Evolutionary conservation across 1,140 invertebrate genomes (phyloP).

Genomic region (Pogonus chalceus): DNA sequence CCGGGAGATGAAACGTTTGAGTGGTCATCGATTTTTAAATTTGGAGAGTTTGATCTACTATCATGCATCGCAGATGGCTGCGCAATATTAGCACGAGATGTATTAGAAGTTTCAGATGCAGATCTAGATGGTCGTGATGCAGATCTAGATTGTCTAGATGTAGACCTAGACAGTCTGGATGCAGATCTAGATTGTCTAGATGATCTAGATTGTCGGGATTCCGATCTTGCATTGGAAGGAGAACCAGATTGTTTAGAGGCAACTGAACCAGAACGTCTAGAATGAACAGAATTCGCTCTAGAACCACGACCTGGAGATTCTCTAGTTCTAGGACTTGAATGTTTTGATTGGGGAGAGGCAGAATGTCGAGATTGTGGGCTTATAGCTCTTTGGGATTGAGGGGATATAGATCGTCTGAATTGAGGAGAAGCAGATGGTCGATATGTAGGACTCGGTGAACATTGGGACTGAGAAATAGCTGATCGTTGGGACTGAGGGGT

Average conservation of each 20-base stretch:
- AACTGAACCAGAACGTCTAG: slow-evolving; percentile 27
- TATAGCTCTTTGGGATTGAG: slow-evolving; percentile 30
- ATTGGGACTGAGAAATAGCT: slow-evolving; percentile 28
- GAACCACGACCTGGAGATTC: slow-evolving; percentile 30
- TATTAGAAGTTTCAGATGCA: slow-evolving; percentile 20
- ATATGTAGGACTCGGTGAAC: slow-evolving; percentile 27
- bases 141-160: slow-evolving; percentile 11
- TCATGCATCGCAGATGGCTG: too few relatives aligned
- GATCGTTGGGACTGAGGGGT: slow-evolving; percentile 24
- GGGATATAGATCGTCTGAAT: slow-evolving; percentile 29
- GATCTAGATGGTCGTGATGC: slow-evolving; percentile 19
- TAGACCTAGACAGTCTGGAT: slow-evolving; percentile 22
- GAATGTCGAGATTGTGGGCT: slow-evolving; percentile 23
- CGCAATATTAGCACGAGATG: slow-evolving; percentile 14
- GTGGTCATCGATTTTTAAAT: slow-evolving; percentile 45
- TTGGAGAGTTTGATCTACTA: slow-evolving; percentile 45
- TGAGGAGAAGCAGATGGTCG: slow-evolving; percentile 28
- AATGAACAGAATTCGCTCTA: slow-evolving; percentile 27
- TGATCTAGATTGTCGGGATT: slow-evolving; percentile 21
- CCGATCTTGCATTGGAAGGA: slow-evolving; percentile 16
- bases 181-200: slow-evolving; percentile 20
- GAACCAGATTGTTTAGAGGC: slow-evolving; percentile 18
- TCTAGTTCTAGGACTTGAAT: slow-evolving; percentile 25
- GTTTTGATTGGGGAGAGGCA: slow-evolving; percentile 23
- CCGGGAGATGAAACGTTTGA: slow-evolving; percentile 26